phyloP scores from a whole-genome alignment of 2,797 vertebrate genomes.

The Pipistrellus pygmaeus region DNA sequence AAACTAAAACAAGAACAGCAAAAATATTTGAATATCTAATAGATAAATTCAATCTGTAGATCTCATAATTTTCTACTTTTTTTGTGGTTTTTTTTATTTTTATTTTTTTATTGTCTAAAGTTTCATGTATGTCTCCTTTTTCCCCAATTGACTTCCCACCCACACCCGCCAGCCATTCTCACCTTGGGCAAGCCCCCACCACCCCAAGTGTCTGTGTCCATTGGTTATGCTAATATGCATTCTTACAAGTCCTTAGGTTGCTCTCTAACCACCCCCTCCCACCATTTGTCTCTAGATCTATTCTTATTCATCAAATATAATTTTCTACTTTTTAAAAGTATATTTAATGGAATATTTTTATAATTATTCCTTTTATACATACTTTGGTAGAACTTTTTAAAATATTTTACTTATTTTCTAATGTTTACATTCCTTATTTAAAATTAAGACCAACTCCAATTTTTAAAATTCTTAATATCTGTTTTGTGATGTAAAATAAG shows the following conservation, averaged over 20 bases:
- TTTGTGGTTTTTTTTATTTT: too few relatives aligned
- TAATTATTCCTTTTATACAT: slow-evolving; percentile 27
- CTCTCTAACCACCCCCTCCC: too few relatives aligned
- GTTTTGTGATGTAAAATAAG: slow-evolving; percentile 38
- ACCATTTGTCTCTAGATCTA: too few relatives aligned
- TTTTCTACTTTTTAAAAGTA: slow-evolving; percentile 1
- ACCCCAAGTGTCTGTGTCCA: too few relatives aligned
- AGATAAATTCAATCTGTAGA: background rate
- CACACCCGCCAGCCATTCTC: too few relatives aligned
- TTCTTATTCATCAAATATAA: background rate
- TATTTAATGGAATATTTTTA: slow-evolving; percentile 35
- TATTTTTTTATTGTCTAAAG: too few relatives aligned
- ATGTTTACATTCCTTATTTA: background rate
- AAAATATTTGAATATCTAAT: background rate
- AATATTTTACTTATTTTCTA: slow-evolving; percentile 40
- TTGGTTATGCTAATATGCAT: too few relatives aligned
- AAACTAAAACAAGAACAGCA: background rate
- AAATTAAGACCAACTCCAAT: slow-evolving; percentile 27
- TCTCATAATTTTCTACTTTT: background rate
- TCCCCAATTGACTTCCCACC: too few relatives aligned
- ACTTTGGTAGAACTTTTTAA: slow-evolving; percentile 22
- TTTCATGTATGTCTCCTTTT: too few relatives aligned
- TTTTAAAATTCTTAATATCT: slow-evolving; percentile 20
- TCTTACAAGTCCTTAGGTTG: too few relatives aligned
- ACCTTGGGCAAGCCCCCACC: too few relatives aligned